A percentile compares a stretch with the other conserved stretches of the same genome.
Conservation (phyloP, 2,888 invertebrate species). For the Drosophila nigricruria region DNA sequence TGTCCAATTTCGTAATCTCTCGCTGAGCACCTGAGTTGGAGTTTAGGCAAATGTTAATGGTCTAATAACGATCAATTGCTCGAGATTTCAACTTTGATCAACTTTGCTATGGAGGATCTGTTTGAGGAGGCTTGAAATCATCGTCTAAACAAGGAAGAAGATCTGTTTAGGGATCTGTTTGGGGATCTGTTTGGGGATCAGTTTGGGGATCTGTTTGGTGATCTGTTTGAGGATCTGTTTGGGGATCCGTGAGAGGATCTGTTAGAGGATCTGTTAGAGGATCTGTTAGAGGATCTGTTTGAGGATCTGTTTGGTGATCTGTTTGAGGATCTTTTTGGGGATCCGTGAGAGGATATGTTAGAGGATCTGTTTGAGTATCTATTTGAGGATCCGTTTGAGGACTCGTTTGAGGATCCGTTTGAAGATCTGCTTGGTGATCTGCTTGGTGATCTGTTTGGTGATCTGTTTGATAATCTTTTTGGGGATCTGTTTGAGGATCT, state of each 20-base stretch:
- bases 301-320: not conserved
- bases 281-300: not conserved
- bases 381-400: not conserved
- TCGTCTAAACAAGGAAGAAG: too few species aligned
- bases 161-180: not conserved
- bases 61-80: not conserved
- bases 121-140: not conserved
- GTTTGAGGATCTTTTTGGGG: not conserved
- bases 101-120: not conserved
- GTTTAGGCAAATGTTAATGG: not conserved
- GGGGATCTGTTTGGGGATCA: not conserved
- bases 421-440: not conserved
- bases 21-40: not conserved
- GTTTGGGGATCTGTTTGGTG: not conserved
- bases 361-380: not conserved
- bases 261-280: not conserved
- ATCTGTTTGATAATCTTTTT: not conserved
- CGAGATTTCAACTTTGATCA: not conserved
- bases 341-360: not conserved
- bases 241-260: not conserved
- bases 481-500: not conserved
- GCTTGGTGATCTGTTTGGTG: not conserved
- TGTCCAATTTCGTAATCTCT: conserved; percentile 2
- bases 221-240: not conserved
- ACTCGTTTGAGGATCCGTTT: not conserved